Conservation (phyloP, 2,888 invertebrate genomes). For the Lissocephala sabroskyi region DNA sequence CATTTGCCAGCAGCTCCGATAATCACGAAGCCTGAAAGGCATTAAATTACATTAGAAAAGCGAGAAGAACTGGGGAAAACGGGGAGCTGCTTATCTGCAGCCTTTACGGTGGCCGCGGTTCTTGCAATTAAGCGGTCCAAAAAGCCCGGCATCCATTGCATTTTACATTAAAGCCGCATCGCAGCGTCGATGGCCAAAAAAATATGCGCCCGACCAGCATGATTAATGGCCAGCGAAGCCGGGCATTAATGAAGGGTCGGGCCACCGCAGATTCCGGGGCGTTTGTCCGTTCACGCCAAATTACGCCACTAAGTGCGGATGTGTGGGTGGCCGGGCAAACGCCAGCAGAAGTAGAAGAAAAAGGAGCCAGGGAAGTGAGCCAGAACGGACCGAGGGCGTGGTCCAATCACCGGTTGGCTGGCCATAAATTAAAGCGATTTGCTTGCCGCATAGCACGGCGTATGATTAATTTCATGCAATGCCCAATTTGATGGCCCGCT, state of each 20-base stretch:
- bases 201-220: constrained; percentile 22
- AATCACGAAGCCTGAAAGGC: constrained; percentile 5
- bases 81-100: not conserved
- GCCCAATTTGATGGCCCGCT: constrained; percentile 49
- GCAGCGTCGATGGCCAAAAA: not conserved
- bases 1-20: constrained; percentile 1
- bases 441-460: constrained; percentile 20
- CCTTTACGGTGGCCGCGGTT: not conserved
- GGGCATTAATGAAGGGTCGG: constrained; percentile 46
- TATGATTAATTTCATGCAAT: constrained; percentile 58
- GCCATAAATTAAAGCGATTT: constrained; percentile 39
- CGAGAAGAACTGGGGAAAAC: not conserved
- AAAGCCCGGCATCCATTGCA: too few relatives aligned
- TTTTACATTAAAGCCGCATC: too few relatives aligned
- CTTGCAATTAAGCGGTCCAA: constrained; percentile 2
- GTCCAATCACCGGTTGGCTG: constrained; percentile 28
- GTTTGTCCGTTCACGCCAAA: constrained; percentile 24
- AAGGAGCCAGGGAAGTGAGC: too few relatives aligned
- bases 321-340: not conserved
- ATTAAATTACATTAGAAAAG: constrained; percentile 23
- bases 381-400: constrained; percentile 4
- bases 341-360: not conserved
- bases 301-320: constrained; percentile 4
- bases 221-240: constrained; percentile 47
- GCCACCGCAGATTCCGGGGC: not conserved